A percentile compares a stretch with the other conserved stretches of the same genome.
Evolutionary conservation across 2,113 vertebrate genomes (phyloP).

Genomic region (Pluvianellus socialis): DNA sequence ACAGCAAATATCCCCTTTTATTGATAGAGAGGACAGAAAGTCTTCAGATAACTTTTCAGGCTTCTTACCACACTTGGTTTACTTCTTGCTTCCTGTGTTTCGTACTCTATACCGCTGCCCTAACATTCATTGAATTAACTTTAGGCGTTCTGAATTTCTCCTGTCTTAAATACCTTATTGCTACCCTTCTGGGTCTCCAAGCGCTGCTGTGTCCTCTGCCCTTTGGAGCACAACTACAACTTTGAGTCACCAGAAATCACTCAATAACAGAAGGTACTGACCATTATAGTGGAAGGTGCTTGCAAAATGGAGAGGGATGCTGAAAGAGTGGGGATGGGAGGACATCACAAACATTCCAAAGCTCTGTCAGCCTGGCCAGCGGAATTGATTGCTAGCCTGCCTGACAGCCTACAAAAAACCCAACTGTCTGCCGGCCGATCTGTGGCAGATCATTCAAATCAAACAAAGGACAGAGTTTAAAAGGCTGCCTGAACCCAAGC

Average conservation of each 20-base stretch:
- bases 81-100: not conserved
- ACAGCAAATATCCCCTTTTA: not conserved
- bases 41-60: not conserved
- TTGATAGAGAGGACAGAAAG: not conserved
- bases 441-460: not conserved
- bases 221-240: not conserved
- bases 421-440: not conserved
- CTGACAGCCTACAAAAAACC: not conserved
- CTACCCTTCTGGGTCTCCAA: not conserved
- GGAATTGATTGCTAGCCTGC: not conserved
- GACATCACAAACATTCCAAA: not conserved
- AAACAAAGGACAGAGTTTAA: not conserved
- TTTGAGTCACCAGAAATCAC: not conserved
- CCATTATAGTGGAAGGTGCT: not conserved
- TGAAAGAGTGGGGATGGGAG: not conserved
- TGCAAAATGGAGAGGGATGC: not conserved
- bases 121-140: not conserved
- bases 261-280: not conserved
- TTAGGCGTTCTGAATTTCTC: not conserved
- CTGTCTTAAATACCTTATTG: not conserved
- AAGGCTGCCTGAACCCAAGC: not conserved
- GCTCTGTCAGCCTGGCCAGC: not conserved
- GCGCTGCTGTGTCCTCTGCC: not conserved
- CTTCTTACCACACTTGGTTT: not conserved
- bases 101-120: fast-evolving